Base-by-base conservation (phyloP, 2,888 invertebrate genomes). In the Calliscelio sp. region DNA sequence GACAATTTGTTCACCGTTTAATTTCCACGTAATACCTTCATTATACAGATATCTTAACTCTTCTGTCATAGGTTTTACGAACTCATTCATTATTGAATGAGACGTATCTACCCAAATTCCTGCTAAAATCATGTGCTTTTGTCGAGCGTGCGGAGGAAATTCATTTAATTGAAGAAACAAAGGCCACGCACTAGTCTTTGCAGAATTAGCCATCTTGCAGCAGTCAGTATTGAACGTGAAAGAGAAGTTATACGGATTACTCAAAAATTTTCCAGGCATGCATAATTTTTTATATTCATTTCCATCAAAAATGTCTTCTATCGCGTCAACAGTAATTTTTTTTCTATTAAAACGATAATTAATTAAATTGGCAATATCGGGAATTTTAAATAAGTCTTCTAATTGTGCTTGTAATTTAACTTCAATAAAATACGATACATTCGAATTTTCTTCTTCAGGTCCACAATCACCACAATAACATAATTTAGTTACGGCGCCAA, bases 51-150 rank as follows among this genome's bases (percentile, higher is more conserved):
- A 24, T 49, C 25, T 16, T 25, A 74, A 16, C 35, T 74, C 32
- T 0, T 10, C 11, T 8, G 24, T 24, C 7, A 68, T 7, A 1
- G 53, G 53, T 25, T 53, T 51, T 10, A 20, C 38, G 24, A 68
- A 38, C 14, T 51, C 28, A 61, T 57, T 71, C 71, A 71, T 71
- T 16, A 28, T 18, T 10, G 57, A 59, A 38, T 71, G 57, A 16
- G 11, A 3, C 16, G 14, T 2, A n/a, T 32, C 70, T 24, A 70
- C 24, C 70, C 70, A 70, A 22, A 70, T 14, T 14, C 55, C 70
- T 16, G 57, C 55, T 25, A 70, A 41, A 55, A 70, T 41, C 55
- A 70, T 70, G 20, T 55, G 11, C 24, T 70, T 70, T 53, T 14
- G 5, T 6, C 49, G 41, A 22, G 14, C 11, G 25, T 16, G 20